Base-by-base conservation (phyloP, 2,797 vertebrate genomes). In the Parauchenoglanis punctatus region DNA sequence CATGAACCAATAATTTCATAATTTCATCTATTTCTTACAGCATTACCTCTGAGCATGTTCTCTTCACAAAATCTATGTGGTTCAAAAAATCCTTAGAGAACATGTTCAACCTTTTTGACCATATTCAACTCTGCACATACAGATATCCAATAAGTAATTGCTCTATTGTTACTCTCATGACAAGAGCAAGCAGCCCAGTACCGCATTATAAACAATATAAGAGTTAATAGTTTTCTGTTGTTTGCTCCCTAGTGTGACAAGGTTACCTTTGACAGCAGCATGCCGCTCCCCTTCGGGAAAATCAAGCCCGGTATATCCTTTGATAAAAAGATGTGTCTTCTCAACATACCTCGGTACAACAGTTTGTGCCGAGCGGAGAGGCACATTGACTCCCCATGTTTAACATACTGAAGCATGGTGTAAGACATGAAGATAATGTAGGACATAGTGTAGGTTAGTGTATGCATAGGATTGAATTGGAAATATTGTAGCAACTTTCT, bases 161-260 rank as follows among this genome's bases (percentile, higher is more conserved):
- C 58, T 75, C 31, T 67, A 17, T 25, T 52, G 25, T 76, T 8
- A 15, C 46, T 7, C 2, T 28, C 11, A 13, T 76, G 46, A 72
- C 70, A 44, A 3, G 35, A 11, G 35, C 35, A 44, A 40, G 84
- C 89, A 86, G 58, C 44, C 59, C 18, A 46, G 46, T 40, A 35
- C 40, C 61, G 81, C 84, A 84, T 84, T 72, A 56, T 35, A 88
- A 86, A 89, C 83, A 83, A 80, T 58, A 67, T 49, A 44, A 52
- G 49, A 65, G 77, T 67, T 72, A 31, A 77, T 58, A 56, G 40
- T 28, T 82, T 68, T 44, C 81, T 81, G 82, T 88, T 81, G 75
- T 86, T 67, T 80, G 81, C 56, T 87, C 54, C 76, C 28, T 35
- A 17, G 52, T 63, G 76, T 86, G 25, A 90, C 59, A 84, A 78